Conservation (phyloP, 2,797 vertebrate species). For the Eospalax fontanierii region DNA sequence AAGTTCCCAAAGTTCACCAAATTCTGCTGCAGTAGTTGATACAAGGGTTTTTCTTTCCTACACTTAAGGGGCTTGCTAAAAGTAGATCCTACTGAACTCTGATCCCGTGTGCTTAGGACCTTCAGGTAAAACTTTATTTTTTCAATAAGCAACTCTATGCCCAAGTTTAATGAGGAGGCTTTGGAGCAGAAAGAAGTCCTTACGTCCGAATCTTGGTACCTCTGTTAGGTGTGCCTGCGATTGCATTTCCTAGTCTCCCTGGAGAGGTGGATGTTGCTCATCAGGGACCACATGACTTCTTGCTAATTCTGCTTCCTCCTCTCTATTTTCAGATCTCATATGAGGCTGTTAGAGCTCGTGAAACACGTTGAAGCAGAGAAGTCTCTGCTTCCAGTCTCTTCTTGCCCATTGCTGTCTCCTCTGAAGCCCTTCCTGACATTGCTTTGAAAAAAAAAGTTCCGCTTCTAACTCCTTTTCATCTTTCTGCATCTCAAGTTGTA, state of each 20-base stretch:
- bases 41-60: neutral
- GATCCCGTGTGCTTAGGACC: neutral
- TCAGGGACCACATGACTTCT: neutral
- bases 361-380: neutral
- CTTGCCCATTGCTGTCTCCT: neutral
- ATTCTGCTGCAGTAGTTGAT: neutral
- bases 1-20: conserved; percentile 6
- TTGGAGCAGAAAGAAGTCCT: neutral
- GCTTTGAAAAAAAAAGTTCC: too few relatives aligned
- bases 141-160: neutral
- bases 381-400: neutral
- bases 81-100: neutral
- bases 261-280: neutral
- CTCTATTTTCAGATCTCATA: neutral
- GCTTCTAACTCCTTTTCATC: neutral
- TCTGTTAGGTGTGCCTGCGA: neutral
- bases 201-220: neutral
- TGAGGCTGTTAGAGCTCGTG: neutral
- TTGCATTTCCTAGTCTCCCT: neutral
- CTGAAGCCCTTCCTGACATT: conserved; percentile 6
- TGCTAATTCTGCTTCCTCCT: neutral
- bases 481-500: neutral
- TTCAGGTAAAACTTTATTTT: conserved; percentile 71
- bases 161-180: neutral
- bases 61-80: neutral